Conservation (phyloP, 2,888 invertebrate genomes). For the Leucophenga montana region DNA sequence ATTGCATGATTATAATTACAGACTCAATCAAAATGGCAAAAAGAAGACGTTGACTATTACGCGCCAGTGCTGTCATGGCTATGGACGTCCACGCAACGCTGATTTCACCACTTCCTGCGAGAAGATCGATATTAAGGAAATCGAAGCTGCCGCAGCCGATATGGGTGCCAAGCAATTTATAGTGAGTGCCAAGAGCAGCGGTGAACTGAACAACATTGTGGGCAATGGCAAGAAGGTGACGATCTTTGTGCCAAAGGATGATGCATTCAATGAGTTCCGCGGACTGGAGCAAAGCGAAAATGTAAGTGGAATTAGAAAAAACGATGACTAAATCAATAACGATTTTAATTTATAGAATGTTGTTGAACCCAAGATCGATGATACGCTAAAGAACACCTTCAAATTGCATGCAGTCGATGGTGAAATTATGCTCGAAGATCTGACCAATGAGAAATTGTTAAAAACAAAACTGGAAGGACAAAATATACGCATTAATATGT, state of each 20-base stretch:
- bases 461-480: conserved; percentile 66
- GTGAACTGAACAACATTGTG: conserved; percentile 73
- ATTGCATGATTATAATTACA: conserved; percentile 52
- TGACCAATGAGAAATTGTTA: conserved; percentile 76
- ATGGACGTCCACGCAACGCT: conserved; percentile 72
- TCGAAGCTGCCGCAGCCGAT: conserved; percentile 76
- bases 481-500: conserved; percentile 71
- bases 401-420: conserved; percentile 77
- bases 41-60: conserved; percentile 78
- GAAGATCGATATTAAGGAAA: conserved; percentile 76
- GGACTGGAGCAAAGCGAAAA: conserved; percentile 75
- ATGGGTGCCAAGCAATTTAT: conserved; percentile 77
- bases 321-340: too few species aligned
- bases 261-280: conserved; percentile 76
- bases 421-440: conserved; percentile 75
- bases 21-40: conserved; percentile 76
- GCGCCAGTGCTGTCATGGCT: conserved; percentile 82
- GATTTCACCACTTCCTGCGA: conserved; percentile 74
- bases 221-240: conserved; percentile 75
- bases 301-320: conserved; percentile 68
- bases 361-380: conserved; percentile 70
- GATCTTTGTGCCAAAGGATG: conserved; percentile 78
- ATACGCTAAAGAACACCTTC: conserved; percentile 74
- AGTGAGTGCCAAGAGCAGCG: conserved; percentile 75
- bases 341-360: conserved; percentile 72